Base-by-base conservation (phyloP, 35 echinoderm and acorn worm genomes). In the Heliocidaris erythrogramma region DNA sequence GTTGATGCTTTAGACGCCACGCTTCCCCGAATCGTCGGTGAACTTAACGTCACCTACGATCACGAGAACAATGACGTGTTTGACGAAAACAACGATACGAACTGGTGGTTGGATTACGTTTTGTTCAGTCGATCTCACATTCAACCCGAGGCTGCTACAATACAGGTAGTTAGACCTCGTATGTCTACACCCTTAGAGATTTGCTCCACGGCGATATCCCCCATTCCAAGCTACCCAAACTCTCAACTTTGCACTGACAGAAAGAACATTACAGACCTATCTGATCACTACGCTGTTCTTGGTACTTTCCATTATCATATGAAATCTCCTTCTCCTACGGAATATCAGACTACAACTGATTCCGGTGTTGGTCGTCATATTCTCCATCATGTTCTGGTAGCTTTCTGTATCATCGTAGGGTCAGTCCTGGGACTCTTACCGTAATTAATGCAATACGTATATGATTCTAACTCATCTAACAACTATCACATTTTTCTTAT, bases 81-180 rank as follows among this genome's bases (percentile, higher is more conserved):
- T n/a, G 86, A 60, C 35, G 95, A 94, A 88, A 92, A 90, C 21
- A 94, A 65, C 47, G 32, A 60, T n/a, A 97, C 93, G 4, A 48
- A 91, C 49, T 56, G 88, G 30, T 97, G 97, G 97, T 92, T 97
- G 48, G 97, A 97, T 91, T 97, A 97, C 88, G 95, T 92, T 10
- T 78, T 97, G 85, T 97, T 95, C 86, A 97, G 97, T 88, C 88
- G 95, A 59, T 90, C 90, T 16, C 95, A 97, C 90, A 21, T 96
- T n/a, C 85, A 94, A 47, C 97, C 97, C 7, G 71, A 48, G 3
- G 61, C 88, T 50, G 89, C 97, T 24, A 96, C 90, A 14, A 94
- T 88, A n/a, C 92, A 94, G 49, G 95, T 97, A 14, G 93, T 97
- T 18, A 85, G 96, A 30, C 96, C 96, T 13, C 47, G 50, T 0